These are phyloP conservation scores for Oncorhynchus tshawytscha DNA, from an alignment of 2,113 vertebrate genomes.

Conservation along the genomic window DNA sequence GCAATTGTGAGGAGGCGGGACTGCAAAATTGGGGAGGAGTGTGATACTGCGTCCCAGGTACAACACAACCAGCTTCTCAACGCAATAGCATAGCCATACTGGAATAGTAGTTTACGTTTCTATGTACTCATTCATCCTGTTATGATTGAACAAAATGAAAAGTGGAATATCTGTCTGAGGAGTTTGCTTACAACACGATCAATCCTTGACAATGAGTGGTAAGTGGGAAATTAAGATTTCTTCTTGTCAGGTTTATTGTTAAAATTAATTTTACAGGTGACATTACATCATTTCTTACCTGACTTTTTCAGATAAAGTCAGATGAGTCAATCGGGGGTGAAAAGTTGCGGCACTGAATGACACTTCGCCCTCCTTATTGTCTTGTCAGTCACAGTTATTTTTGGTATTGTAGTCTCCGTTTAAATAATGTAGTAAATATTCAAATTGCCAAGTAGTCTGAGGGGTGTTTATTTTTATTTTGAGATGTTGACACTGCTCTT, in stretches of 20 bases:
- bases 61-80: neutral
- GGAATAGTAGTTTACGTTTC: neutral
- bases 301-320: neutral
- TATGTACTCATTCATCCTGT: no score
- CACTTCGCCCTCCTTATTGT: no score
- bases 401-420: no score
- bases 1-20: neutral
- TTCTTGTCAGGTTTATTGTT: neutral
- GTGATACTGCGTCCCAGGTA: neutral
- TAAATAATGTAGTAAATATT: no score
- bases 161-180: constrained; percentile 24
- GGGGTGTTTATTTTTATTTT: no score
- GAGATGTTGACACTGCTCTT: no score
- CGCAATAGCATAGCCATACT: constrained; percentile 4
- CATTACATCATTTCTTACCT: neutral
- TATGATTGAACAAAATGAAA: no score
- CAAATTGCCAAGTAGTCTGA: no score
- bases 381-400: no score
- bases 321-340: neutral
- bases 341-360: neutral
- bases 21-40: neutral
- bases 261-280: neutral
- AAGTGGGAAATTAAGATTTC: neutral
- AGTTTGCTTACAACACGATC: no score
- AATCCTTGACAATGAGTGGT: constrained; percentile 3